phyloP scores from a whole-genome alignment of 2,113 vertebrate species.

The Strigops habroptila region DNA sequence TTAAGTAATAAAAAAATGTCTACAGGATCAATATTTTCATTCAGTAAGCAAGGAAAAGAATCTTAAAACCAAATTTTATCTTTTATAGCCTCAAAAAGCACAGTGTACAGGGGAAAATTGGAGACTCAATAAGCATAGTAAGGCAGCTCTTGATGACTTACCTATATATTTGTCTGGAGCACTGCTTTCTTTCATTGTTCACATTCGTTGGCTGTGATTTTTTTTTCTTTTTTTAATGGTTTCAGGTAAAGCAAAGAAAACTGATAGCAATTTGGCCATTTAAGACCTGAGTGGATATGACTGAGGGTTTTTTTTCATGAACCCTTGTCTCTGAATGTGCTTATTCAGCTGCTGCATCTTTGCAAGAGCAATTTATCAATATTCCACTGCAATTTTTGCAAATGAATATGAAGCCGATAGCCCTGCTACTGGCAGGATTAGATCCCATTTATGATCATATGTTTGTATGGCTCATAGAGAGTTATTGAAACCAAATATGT shows the following conservation, averaged over 20 bases:
- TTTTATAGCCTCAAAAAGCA: background rate
- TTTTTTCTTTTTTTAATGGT: background rate
- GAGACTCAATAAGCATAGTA: background rate
- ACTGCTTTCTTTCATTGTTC: background rate
- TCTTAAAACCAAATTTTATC: background rate
- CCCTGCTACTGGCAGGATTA: background rate
- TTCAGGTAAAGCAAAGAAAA: background rate
- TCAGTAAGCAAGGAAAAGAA: background rate
- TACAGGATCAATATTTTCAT: background rate
- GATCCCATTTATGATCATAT: background rate
- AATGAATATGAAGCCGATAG: too few species aligned
- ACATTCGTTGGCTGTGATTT: background rate
- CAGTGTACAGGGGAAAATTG: background rate
- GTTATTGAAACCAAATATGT: background rate
- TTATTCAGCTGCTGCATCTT: conserved; percentile 24
- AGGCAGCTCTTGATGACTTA: background rate
- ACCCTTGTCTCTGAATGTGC: background rate
- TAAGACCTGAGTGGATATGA: background rate
- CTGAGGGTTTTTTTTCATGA: background rate
- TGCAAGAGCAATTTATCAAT: background rate
- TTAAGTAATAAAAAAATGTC: background rate
- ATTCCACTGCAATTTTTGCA: background rate
- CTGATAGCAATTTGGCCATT: background rate
- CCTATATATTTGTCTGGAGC: background rate
- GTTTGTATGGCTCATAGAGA: background rate